phyloP scores from a whole-genome alignment of 2,888 invertebrate genomes.

The Arenicola marina region DNA sequence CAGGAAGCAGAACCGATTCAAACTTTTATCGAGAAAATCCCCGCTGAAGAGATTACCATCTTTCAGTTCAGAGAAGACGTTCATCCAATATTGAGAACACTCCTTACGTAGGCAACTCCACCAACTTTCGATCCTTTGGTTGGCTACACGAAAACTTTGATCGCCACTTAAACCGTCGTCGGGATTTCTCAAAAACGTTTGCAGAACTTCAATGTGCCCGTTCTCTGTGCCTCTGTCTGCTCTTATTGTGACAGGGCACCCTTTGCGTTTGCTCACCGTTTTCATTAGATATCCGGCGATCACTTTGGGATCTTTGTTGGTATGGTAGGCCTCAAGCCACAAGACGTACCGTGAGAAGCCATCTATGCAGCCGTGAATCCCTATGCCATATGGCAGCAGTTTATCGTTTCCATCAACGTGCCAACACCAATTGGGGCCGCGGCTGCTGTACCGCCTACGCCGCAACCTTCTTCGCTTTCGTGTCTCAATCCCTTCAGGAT shows the following conservation, averaged over 20 bases:
- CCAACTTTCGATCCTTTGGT: neutral
- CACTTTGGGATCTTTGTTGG: neutral
- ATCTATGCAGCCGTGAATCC: neutral
- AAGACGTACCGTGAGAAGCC: neutral
- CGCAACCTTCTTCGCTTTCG: neutral
- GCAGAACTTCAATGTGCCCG: neutral
- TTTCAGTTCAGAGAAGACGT: neutral
- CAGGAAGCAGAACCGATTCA: slow-evolving; percentile 1
- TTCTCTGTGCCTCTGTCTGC: neutral
- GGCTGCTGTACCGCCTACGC: neutral
- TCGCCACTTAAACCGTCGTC: neutral
- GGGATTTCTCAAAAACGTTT: neutral
- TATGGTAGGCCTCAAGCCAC: neutral
- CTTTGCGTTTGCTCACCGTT: neutral
- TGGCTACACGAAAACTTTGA: neutral
- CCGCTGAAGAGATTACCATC: too few species aligned
- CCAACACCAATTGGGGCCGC: neutral
- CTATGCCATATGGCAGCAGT: neutral
- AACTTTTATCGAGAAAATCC: neutral
- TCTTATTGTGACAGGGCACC: neutral
- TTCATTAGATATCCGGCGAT: neutral
- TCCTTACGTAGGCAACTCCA: neutral
- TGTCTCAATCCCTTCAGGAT: neutral
- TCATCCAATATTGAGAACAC: neutral
- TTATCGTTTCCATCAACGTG: slow-evolving; percentile 1